Evolutionary conservation across 1,140 invertebrate genomes (phyloP).

Genomic region (Halictus rubicundus): DNA sequence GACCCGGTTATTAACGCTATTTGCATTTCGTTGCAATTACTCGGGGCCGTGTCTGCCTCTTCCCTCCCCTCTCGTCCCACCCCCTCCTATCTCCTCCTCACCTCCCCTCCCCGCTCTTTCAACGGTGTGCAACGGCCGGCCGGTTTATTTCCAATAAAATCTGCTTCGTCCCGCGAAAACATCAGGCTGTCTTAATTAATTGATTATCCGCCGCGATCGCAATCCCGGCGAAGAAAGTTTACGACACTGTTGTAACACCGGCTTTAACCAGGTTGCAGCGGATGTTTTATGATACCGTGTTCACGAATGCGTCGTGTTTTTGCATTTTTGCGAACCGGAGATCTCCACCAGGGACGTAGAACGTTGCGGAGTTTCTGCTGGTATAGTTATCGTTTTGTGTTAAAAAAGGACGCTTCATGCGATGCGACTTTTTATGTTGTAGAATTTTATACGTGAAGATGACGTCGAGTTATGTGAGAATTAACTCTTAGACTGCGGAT

Average conservation of each 20-base stretch:
- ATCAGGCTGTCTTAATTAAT: constrained; percentile 61
- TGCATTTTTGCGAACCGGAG: too few relatives aligned
- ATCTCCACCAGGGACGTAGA: too few relatives aligned
- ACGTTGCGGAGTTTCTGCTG: too few relatives aligned
- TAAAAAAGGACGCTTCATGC: too few relatives aligned
- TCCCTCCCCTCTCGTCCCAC: too few relatives aligned
- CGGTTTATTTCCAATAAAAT: constrained; percentile 59
- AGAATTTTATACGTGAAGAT: too few relatives aligned
- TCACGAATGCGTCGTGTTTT: too few relatives aligned
- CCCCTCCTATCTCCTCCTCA: neutral
- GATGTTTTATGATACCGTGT: neutral
- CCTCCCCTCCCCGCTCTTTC: neutral
- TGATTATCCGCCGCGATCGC: constrained; percentile 56
- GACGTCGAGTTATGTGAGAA: too few relatives aligned
- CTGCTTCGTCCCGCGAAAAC: constrained; percentile 53
- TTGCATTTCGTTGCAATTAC: constrained; percentile 62
- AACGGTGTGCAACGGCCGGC: neutral
- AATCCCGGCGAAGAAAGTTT: constrained; percentile 57
- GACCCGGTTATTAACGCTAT: constrained; percentile 59
- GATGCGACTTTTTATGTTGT: too few relatives aligned
- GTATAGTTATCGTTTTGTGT: too few relatives aligned
- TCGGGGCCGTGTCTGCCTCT: constrained; percentile 19
- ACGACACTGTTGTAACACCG: constrained; percentile 8
- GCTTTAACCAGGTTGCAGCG: neutral
- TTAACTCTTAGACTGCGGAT: too few relatives aligned